These are phyloP conservation scores for Paragorgia papillata DNA, from an alignment of 92 coral and sea anemone genomes.

Conservation along the genomic window DNA sequence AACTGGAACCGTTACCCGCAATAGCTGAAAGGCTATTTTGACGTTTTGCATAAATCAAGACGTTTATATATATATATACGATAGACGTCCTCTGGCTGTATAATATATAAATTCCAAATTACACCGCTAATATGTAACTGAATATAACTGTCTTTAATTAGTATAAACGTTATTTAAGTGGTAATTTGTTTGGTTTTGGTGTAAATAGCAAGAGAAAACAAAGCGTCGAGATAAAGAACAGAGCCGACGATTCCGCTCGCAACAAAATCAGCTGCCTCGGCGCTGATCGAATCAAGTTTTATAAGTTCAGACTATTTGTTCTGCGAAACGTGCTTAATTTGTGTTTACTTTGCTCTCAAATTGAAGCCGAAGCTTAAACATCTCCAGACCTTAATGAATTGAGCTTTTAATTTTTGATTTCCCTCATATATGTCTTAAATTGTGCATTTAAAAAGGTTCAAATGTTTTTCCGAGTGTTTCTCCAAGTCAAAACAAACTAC, in stretches of 20 bases:
- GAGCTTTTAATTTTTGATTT: not conserved
- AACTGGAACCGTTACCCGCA: too few relatives aligned
- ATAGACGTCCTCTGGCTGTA: not conserved
- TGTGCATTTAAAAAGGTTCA: too few relatives aligned
- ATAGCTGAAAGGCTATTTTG: too few relatives aligned
- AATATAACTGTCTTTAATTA: slow-evolving; percentile 11
- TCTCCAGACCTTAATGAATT: not conserved
- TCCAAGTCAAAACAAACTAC: too few relatives aligned
- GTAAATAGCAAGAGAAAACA: slow-evolving; percentile 18
- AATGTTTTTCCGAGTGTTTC: too few relatives aligned
- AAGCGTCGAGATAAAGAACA: slow-evolving; percentile 1
- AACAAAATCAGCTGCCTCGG: slow-evolving; percentile 29
- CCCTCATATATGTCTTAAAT: not conserved
- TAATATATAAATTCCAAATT: not conserved
- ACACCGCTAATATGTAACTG: not conserved
- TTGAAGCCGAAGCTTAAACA: not conserved
- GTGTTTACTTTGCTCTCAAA: not conserved
- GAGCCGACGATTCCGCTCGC: not conserved
- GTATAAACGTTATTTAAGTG: slow-evolving; percentile 31
- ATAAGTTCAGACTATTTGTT: not conserved
- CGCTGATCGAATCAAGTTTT: slow-evolving; percentile 14
- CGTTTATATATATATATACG: not conserved
- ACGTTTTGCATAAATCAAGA: too few relatives aligned
- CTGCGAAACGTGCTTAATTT: not conserved
- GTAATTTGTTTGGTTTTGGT: slow-evolving; percentile 19